Base-by-base conservation (phyloP, 2,888 invertebrate species). In the Synergus japonicus region DNA sequence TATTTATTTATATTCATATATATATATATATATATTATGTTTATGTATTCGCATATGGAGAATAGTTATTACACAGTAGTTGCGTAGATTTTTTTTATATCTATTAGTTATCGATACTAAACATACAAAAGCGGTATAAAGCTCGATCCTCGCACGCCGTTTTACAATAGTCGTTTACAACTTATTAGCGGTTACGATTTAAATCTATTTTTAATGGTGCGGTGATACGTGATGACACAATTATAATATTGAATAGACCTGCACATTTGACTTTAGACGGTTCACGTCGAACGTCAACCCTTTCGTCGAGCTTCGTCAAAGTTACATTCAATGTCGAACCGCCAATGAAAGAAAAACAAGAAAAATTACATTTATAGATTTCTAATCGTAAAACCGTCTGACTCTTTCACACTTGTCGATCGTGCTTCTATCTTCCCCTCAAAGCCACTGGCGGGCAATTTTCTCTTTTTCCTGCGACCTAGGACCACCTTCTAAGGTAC, bases 51-150 rank as follows among this genome's bases (percentile, higher is more conserved):
- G 88, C 87, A 87, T 90, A 89, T 87, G 89, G 88, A 88, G 89
- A 89, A 89, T 89, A 89, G 88, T 89, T 85, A 88, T 90, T 90
- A 90, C 88, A 88, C 87, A 87, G 87, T 87, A 88, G 81, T 85
- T 87, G 87, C 88, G 85, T 89, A 87, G 85, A 82, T 84, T 87
- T 86, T 83, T 83, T 85, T 83, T 87, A 87, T 86, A 85, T 87
- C 86, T 88, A 89, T 87, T 88, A 89, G 88, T 88, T 87, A 88
- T 89, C 86, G 87, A 88, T 89, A 90, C 91, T 91, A 91, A 88
- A 91, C 90, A 91, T 91, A 90, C 87, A 91, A 91, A 92, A 92
- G 91, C 91, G 88, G 89, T 91, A 92, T 89, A 91, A 91, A 91
- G 91, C 91, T 91, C 91, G 91, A 89, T 91, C 88, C 89, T 90